phyloP scores from a whole-genome alignment of 2,113 vertebrate genomes.

The Protobothrops flavoviridis region DNA sequence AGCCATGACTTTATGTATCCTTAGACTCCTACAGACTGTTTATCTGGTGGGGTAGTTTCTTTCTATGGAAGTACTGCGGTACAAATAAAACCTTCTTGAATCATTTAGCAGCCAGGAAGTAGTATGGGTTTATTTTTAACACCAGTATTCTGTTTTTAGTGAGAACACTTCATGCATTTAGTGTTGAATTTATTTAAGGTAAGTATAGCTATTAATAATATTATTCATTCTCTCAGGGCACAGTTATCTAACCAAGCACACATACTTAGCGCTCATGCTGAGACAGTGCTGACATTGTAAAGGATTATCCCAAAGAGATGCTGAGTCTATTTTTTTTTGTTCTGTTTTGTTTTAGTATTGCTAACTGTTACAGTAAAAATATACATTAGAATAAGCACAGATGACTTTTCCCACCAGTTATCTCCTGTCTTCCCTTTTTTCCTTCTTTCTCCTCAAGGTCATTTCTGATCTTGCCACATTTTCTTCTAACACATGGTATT shows the following conservation, averaged over 20 bases:
- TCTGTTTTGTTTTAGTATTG: not conserved
- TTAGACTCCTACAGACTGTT: not conserved
- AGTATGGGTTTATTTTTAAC: not conserved
- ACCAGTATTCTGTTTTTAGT: not conserved
- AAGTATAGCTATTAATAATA: not conserved
- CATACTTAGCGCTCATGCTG: not conserved
- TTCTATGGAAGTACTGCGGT: not conserved
- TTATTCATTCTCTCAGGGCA: not conserved
- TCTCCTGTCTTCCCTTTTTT: not conserved
- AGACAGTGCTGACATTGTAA: not conserved
- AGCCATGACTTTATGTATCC: not conserved
- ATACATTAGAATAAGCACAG: not conserved
- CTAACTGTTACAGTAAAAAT: not conserved
- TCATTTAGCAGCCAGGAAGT: not conserved
- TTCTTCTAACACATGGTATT: not conserved
- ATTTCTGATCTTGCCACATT: not conserved
- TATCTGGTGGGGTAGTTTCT: not conserved
- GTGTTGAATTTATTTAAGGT: not conserved
- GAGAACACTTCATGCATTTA: not conserved
- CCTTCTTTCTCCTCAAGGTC: not conserved
- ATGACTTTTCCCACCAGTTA: not conserved
- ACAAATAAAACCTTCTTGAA: not conserved
- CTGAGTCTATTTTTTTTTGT: not conserved
- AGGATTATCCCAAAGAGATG: not conserved
- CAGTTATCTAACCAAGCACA: not conserved